A percentile compares a stretch with the other conserved stretches of the same genome.
Evolutionary conservation across 2,888 invertebrate species (phyloP).

Genomic region (Brachyptera risi): DNA sequence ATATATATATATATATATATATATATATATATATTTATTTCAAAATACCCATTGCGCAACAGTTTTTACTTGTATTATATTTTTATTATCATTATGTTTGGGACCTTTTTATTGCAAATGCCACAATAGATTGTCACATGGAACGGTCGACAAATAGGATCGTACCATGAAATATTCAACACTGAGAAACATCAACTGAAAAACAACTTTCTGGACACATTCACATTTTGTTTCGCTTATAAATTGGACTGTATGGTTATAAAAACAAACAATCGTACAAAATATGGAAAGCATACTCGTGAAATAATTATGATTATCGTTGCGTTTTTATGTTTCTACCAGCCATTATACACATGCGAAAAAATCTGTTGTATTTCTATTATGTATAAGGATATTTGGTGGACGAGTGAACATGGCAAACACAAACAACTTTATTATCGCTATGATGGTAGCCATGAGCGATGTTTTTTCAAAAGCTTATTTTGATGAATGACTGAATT

Average conservation of each 20-base stretch:
- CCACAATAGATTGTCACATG: constrained; percentile 27
- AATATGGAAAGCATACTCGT: constrained; percentile 23
- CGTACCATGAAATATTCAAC: constrained; percentile 29
- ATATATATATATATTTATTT: too few species aligned
- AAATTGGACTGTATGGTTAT: constrained; percentile 28
- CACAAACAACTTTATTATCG: not conserved
- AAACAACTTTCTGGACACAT: constrained; percentile 24
- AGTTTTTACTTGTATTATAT: too few species aligned
- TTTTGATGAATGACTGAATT: constrained; percentile 11
- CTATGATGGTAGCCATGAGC: not conserved
- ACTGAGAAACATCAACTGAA: constrained; percentile 24
- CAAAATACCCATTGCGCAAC: too few species aligned
- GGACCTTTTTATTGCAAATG: constrained; percentile 30
- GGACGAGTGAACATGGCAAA: not conserved
- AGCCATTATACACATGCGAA: not conserved
- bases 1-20: too few species aligned
- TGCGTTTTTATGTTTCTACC: not conserved
- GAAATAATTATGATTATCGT: constrained; percentile 25
- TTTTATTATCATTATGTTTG: too few species aligned
- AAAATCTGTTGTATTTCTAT: not conserved
- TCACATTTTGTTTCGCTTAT: constrained; percentile 20
- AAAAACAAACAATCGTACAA: constrained; percentile 27
- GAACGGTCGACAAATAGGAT: constrained; percentile 18
- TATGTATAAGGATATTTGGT: not conserved
- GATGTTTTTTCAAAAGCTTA: constrained; percentile 9